Evolutionary conservation across 2,888 invertebrate species (phyloP).

Genomic region (Drosophila dives): DNA sequence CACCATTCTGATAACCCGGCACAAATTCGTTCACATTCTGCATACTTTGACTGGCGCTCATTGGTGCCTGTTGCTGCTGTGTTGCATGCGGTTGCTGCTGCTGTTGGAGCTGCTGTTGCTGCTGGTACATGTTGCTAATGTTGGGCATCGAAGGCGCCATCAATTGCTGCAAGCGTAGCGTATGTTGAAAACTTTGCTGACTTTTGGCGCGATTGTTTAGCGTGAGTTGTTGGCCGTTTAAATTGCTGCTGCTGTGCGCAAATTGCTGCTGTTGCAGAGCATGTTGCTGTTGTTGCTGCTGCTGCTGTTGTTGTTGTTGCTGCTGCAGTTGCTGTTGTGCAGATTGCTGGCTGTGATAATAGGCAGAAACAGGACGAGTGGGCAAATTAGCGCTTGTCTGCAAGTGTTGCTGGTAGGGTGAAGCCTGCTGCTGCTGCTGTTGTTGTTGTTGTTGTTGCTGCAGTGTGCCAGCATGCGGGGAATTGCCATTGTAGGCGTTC

Average conservation of each 20-base stretch:
- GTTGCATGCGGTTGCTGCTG: constrained; percentile 65
- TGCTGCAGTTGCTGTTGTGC: constrained; percentile 76
- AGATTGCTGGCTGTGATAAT: constrained; percentile 81
- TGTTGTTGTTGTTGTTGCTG: constrained; percentile 71
- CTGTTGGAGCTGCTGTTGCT: constrained; percentile 76
- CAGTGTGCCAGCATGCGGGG: constrained; percentile 80
- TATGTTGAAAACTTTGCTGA: constrained; percentile 82
- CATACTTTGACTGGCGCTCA: constrained; percentile 85
- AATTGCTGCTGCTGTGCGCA: constrained; percentile 82
- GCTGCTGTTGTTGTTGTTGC: constrained; percentile 73
- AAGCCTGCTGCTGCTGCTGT: constrained; percentile 66
- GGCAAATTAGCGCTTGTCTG: constrained; percentile 74
- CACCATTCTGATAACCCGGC: constrained; percentile 71
- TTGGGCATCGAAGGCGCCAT: constrained; percentile 85
- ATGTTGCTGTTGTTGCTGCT: constrained; percentile 71
- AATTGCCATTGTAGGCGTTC: constrained; percentile 82
- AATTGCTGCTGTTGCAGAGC: constrained; percentile 80
- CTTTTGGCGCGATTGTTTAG: constrained; percentile 80
- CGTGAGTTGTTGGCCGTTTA: constrained; percentile 76
- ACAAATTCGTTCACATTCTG: constrained; percentile 83
- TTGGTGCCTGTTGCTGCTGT: constrained; percentile 56
- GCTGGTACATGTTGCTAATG: constrained; percentile 82
- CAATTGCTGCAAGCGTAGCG: constrained; percentile 84
- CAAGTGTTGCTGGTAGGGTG: constrained; percentile 65
- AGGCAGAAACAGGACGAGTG: constrained; percentile 84